Percentiles rank a stretch among this genome's conserved stretches.
Evolutionary conservation across 2,797 vertebrate species (phyloP).

Genomic region (Tinamus major): DNA sequence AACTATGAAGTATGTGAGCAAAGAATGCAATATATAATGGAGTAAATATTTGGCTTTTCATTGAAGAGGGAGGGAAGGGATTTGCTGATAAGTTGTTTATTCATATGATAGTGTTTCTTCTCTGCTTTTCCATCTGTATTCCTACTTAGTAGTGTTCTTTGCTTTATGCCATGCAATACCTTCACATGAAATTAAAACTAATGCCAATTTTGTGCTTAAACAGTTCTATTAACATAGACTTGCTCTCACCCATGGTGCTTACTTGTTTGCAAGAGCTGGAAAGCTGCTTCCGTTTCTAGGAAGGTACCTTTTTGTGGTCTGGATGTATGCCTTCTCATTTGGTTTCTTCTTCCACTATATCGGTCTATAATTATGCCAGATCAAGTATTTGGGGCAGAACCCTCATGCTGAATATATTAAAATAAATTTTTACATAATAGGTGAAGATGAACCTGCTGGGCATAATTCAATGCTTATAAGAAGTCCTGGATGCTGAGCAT

Average conservation of each 20-base stretch:
- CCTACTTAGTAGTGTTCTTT: conserved; percentile 39
- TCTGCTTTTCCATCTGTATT: conserved; percentile 40
- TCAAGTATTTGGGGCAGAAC: neutral
- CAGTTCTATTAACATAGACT: neutral
- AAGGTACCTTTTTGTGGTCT: neutral
- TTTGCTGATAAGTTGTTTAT: conserved; percentile 37
- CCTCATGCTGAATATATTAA: neutral
- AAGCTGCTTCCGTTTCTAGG: neutral
- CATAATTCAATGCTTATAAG: neutral
- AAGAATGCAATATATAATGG: conserved; percentile 50
- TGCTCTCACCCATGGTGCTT: neutral
- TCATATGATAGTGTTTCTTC: neutral
- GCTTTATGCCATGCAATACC: neutral
- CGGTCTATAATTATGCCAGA: neutral
- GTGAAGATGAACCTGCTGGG: neutral
- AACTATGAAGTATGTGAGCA: conserved; percentile 21
- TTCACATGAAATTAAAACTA: conserved; percentile 17
- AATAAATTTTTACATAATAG: neutral
- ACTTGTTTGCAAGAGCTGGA: neutral
- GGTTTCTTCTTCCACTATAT: neutral
- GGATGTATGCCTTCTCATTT: neutral
- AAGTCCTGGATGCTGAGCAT: neutral
- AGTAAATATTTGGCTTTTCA: conserved; percentile 59
- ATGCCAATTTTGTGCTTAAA: neutral
- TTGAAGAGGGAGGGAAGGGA: conserved; percentile 22